These are phyloP conservation scores for Gastracanthus pulcherrimus DNA, from an alignment of 2,888 invertebrate species.

Conservation along the genomic window DNA sequence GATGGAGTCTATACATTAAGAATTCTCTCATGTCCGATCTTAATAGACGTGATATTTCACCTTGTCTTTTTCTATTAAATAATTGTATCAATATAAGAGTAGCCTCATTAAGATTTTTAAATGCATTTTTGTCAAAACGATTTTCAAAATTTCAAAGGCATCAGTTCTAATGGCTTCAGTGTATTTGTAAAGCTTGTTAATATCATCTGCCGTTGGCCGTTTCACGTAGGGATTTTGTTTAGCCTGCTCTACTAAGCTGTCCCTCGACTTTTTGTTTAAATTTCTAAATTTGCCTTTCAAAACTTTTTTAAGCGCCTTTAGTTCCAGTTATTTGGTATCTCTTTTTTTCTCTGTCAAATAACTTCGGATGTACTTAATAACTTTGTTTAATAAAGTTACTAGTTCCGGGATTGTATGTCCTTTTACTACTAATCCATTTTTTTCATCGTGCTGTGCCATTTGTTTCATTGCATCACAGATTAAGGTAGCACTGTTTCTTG, in stretches of 20 bases:
- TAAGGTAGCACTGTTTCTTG: neutral
- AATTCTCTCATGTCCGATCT: slow-evolving; percentile 32
- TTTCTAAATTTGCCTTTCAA: neutral
- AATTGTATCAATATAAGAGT: slow-evolving; percentile 33
- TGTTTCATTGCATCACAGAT: neutral
- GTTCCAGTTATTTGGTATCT: neutral
- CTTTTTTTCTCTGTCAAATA: neutral
- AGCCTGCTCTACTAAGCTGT: neutral
- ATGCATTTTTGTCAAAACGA: neutral
- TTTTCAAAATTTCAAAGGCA: neutral
- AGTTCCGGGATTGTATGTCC: neutral
- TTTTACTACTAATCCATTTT: neutral
- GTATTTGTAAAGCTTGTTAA: slow-evolving; percentile 18
- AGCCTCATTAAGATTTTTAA: slow-evolving; percentile 10
- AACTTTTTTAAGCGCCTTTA: neutral
- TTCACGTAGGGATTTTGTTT: neutral
- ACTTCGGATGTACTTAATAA: neutral
- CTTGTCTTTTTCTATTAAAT: slow-evolving; percentile 52
- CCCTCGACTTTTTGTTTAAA: neutral
- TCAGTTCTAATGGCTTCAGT: neutral
- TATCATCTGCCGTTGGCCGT: slow-evolving; percentile 27
- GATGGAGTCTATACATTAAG: neutral
- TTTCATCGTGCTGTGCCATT: neutral
- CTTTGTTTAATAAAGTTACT: neutral
- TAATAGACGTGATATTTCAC: slow-evolving; percentile 36